These are phyloP conservation scores for Lomographa bimaculata DNA, from an alignment of 2,888 invertebrate genomes.

Conservation along the genomic window DNA sequence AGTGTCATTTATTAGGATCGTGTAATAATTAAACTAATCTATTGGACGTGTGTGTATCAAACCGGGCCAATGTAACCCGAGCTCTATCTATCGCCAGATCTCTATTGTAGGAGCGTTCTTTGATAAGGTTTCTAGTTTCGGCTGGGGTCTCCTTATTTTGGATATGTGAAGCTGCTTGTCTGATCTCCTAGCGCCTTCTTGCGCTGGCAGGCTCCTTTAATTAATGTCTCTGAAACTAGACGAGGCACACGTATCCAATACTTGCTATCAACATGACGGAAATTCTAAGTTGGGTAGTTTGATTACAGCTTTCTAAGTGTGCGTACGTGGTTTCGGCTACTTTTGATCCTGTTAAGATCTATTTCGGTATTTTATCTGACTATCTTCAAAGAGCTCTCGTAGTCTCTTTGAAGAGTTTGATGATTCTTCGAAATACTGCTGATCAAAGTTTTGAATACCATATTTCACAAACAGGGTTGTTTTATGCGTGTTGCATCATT, in stretches of 20 bases:
- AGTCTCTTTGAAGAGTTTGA: too few relatives aligned
- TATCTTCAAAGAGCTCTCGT: too few relatives aligned
- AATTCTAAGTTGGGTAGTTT: slow-evolving; percentile 54
- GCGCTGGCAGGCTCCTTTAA: slow-evolving; percentile 75
- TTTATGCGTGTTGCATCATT: too few relatives aligned
- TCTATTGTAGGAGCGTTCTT: slow-evolving; percentile 31
- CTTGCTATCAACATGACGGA: slow-evolving; percentile 54
- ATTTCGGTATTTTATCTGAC: too few relatives aligned
- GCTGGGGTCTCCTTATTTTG: slow-evolving; percentile 51
- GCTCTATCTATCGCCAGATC: slow-evolving; percentile 32
- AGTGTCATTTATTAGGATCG: slow-evolving; percentile 54
- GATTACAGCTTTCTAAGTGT: slow-evolving; percentile 34
- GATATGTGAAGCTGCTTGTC: slow-evolving; percentile 55
- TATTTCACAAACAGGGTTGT: too few relatives aligned
- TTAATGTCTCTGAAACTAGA: slow-evolving; percentile 72
- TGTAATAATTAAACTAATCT: slow-evolving; percentile 69
- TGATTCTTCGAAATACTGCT: too few relatives aligned
- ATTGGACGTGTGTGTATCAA: slow-evolving; percentile 56
- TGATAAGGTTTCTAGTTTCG: slow-evolving; percentile 31
- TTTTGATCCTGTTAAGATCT: too few relatives aligned
- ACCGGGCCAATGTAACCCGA: slow-evolving; percentile 45
- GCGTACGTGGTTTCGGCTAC: background rate
- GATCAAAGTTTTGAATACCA: too few relatives aligned
- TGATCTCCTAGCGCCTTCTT: slow-evolving; percentile 73
- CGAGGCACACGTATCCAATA: slow-evolving; percentile 57